These are phyloP conservation scores for Noctua janthe DNA, from an alignment of 2,888 invertebrate genomes.

Conservation along the genomic window DNA sequence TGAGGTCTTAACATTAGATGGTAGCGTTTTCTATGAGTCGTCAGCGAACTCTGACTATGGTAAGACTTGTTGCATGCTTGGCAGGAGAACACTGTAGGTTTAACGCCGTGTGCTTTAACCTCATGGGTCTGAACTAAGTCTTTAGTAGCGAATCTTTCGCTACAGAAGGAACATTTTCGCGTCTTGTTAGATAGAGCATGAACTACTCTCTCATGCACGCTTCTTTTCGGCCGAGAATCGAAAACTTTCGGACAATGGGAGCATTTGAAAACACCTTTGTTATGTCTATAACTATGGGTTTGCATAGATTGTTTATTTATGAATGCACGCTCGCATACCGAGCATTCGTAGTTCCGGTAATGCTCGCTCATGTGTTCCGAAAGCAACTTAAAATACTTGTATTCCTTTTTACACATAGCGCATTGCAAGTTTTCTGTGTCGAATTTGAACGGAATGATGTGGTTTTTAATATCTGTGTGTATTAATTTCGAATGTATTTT, in stretches of 20 bases:
- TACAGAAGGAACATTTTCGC: conserved; percentile 75
- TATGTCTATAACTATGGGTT: conserved; percentile 69
- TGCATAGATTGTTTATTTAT: conserved; percentile 68
- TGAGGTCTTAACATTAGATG: conserved; percentile 75
- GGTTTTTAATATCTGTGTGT: conserved; percentile 76
- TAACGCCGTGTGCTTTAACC: conserved; percentile 71
- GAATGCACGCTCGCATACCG: conserved; percentile 76
- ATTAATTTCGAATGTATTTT: conserved; percentile 70
- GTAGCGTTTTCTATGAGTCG: conserved; percentile 72
- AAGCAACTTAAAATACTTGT: conserved; percentile 76
- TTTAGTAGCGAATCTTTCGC: conserved; percentile 73
- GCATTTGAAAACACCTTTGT: conserved; percentile 69
- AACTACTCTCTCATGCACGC: conserved; percentile 79
- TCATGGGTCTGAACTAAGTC: conserved; percentile 74
- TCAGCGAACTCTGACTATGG: conserved; percentile 68
- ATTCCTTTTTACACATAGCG: conserved; percentile 73
- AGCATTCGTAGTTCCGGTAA: conserved; percentile 79
- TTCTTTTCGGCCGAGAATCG: conserved; percentile 75
- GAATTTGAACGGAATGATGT: conserved; percentile 82
- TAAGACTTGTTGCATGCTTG: conserved; percentile 75
- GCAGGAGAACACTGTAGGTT: conserved; percentile 71
- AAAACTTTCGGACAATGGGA: conserved; percentile 80
- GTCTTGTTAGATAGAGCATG: conserved; percentile 70
- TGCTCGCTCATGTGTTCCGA: conserved; percentile 82
- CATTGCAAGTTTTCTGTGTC: conserved; percentile 72